Percentiles rank a stretch among this genome's conserved stretches.
phyloP scores from a whole-genome alignment of 2,113 vertebrate genomes.

The Chaetodon trifascialis region DNA sequence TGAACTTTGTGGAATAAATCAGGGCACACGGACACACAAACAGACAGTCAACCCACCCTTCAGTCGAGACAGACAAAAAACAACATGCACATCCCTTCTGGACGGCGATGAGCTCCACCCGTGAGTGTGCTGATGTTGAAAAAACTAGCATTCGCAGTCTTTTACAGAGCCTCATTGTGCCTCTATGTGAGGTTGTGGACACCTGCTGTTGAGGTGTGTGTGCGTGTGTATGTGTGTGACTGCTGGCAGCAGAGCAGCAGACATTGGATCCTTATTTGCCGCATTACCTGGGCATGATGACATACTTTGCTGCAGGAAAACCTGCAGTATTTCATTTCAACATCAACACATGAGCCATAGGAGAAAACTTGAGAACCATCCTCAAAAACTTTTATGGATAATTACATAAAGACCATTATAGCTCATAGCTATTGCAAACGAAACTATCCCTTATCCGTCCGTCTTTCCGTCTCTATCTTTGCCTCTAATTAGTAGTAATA shows the following conservation, averaged over 20 bases:
- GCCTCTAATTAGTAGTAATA: constrained; percentile 61
- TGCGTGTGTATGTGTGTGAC: not conserved
- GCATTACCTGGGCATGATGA: not conserved
- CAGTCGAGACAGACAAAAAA: not conserved
- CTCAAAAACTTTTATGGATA: not conserved
- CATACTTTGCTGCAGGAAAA: not conserved
- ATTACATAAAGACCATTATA: not conserved
- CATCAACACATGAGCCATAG: not conserved
- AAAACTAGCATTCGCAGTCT: not conserved
- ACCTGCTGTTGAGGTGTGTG: constrained; percentile 32
- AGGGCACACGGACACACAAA: not conserved
- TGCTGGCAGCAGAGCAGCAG: constrained; percentile 26
- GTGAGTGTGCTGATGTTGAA: not conserved
- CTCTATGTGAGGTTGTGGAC: not conserved
- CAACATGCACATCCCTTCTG: not conserved
- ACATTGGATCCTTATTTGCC: constrained; percentile 33
- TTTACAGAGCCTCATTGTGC: not conserved
- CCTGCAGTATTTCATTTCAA: constrained; percentile 13
- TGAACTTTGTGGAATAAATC: constrained; percentile 7
- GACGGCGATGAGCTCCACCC: not conserved
- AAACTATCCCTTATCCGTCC: constrained; percentile 35
- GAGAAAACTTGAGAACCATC: not conserved
- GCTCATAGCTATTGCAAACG: constrained; percentile 12
- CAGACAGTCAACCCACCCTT: not conserved
- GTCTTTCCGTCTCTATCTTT: constrained; percentile 13